phyloP scores from a whole-genome alignment of 2,113 vertebrate species.

The Recurvirostra avosetta region DNA sequence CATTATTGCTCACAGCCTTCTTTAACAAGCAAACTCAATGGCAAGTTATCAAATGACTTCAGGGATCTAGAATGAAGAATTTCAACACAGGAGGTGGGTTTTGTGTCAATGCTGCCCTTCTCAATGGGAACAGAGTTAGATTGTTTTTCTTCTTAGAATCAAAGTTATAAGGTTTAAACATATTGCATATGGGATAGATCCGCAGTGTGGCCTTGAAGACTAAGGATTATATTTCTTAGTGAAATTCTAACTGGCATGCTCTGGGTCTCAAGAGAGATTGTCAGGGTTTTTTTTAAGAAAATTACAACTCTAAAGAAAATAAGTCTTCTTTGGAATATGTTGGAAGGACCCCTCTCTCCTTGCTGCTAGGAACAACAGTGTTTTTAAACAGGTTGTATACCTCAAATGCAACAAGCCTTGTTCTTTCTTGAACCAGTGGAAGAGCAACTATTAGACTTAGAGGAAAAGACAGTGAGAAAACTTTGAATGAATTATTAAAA shows the following conservation, averaged over 20 bases:
- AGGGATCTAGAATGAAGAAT: not conserved
- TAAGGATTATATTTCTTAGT: not conserved
- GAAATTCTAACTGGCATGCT: not conserved
- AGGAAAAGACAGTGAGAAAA: not conserved
- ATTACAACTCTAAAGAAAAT: not conserved
- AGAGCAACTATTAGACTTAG: not conserved
- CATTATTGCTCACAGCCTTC: not conserved
- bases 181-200: not conserved
- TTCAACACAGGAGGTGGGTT: rapidly evolving
- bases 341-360: not conserved
- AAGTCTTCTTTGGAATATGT: not conserved
- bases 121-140: not conserved
- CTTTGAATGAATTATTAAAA: not conserved
- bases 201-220: not conserved
- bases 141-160: not conserved
- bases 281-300: not conserved
- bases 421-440: not conserved
- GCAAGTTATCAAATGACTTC: not conserved
- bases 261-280: not conserved
- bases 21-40: not conserved
- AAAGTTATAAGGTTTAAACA: not conserved
- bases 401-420: not conserved
- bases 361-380: not conserved
- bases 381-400: not conserved
- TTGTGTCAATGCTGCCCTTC: not conserved